Conservation (phyloP, 2,797 vertebrate genomes). For the Bryconaethiops microstoma region DNA sequence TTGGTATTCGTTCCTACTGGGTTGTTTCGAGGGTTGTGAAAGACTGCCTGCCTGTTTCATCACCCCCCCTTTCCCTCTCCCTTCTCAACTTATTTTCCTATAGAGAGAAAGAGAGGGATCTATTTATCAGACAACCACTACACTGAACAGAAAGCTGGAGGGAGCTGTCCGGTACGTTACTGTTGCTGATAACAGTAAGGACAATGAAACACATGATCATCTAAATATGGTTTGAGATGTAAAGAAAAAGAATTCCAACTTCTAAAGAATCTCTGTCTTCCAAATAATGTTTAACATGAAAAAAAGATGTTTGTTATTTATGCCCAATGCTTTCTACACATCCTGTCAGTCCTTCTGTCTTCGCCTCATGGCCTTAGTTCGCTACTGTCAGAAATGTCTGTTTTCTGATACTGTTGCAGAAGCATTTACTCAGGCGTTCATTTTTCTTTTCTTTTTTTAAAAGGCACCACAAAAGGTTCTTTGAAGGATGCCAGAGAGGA, state of each 20-base stretch:
- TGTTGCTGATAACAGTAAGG: slow-evolving; percentile 77
- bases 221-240: slow-evolving; percentile 76
- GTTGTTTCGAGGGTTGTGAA: background rate
- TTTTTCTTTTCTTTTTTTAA: background rate
- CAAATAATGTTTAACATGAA: slow-evolving; percentile 78
- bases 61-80: background rate
- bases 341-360: slow-evolving; percentile 61
- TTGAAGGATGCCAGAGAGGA: background rate
- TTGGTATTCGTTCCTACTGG: background rate
- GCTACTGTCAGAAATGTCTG: too few species aligned
- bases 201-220: slow-evolving; percentile 77
- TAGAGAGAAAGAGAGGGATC: background rate
- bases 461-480: background rate
- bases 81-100: background rate
- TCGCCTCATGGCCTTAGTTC: background rate
- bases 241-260: slow-evolving; percentile 70
- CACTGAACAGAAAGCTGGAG: slow-evolving; percentile 6
- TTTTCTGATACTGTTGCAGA: background rate
- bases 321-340: slow-evolving; percentile 78
- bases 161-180: slow-evolving; percentile 43
- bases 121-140: background rate
- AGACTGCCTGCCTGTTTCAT: background rate
- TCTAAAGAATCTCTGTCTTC: slow-evolving; percentile 87
- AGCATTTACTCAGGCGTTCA: background rate
- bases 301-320: slow-evolving; percentile 75